Conservation (phyloP, 2,113 vertebrate species). For the Mixornis gularis region DNA sequence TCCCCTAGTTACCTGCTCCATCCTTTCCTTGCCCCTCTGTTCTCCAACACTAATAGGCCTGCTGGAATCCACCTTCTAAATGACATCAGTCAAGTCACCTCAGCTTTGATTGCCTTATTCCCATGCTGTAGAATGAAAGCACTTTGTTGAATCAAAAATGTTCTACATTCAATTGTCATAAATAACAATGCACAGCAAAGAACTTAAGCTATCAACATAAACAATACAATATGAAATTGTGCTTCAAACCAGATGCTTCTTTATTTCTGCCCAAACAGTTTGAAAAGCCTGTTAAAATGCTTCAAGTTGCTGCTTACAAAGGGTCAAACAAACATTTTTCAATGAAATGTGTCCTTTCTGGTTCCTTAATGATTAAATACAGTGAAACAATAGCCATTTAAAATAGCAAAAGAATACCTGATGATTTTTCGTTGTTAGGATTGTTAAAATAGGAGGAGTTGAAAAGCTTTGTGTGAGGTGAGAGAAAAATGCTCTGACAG, state of each 20-base stretch:
- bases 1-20: constrained; percentile 82
- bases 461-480: constrained; percentile 58
- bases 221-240: constrained; percentile 66
- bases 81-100: constrained; percentile 57
- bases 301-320: constrained; percentile 71
- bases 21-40: constrained; percentile 64
- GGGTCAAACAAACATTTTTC: constrained; percentile 73
- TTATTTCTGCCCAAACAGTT: constrained; percentile 70
- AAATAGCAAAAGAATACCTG: constrained; percentile 66
- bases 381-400: constrained; percentile 70
- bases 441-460: constrained; percentile 64
- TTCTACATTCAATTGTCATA: constrained; percentile 61
- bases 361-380: constrained; percentile 72
- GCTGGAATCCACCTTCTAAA: constrained; percentile 61
- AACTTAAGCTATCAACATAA: constrained; percentile 73
- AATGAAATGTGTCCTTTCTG: constrained; percentile 75
- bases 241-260: constrained; percentile 62
- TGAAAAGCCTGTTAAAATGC: constrained; percentile 72
- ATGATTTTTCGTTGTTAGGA: constrained; percentile 69
- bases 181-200: constrained; percentile 67
- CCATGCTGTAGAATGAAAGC: constrained; percentile 41
- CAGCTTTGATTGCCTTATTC: constrained; percentile 56
- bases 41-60: constrained; percentile 42
- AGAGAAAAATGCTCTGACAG: constrained; percentile 61
- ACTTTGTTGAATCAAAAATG: constrained; percentile 63